Evolutionary conservation across 2,888 invertebrate species (phyloP).

Genomic region (Malthinus seriepunctatus): DNA sequence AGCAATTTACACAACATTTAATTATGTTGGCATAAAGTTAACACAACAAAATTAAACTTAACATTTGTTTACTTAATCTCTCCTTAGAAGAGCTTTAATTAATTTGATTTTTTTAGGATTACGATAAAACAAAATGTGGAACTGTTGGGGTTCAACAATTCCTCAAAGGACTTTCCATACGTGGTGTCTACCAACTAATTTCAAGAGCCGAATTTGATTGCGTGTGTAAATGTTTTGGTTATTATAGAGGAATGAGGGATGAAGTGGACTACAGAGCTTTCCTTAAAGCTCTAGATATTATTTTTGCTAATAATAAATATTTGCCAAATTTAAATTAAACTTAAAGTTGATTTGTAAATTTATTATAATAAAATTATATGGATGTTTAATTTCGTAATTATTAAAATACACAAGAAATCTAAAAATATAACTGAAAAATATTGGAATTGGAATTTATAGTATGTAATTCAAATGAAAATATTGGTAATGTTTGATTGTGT

Average conservation of each 20-base stretch:
- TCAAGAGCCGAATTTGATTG: constrained; percentile 69
- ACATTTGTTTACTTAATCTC: no score
- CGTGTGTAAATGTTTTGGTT: constrained; percentile 75
- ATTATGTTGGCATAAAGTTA: neutral
- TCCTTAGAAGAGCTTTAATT: neutral
- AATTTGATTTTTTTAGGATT: constrained; percentile 59
- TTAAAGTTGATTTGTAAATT: no score
- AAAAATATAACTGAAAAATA: neutral
- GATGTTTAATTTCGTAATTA: no score
- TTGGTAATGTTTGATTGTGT: constrained; percentile 2
- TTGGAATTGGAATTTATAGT: neutral
- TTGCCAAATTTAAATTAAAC: constrained; percentile 43
- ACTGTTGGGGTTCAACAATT: constrained; percentile 66
- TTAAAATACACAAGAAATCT: no score
- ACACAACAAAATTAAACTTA: constrained; percentile 4
- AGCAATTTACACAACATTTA: neutral
- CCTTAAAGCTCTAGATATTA: constrained; percentile 66
- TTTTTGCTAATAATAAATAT: constrained; percentile 62
- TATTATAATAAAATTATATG: no score
- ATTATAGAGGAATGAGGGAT: constrained; percentile 62
- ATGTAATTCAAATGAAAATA: neutral
- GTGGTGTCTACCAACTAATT: constrained; percentile 66
- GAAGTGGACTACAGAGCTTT: constrained; percentile 75
- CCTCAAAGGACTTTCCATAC: constrained; percentile 66
- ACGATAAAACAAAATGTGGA: constrained; percentile 69